Base-by-base conservation (phyloP, 2,797 vertebrate species). In the Leptodactylus fallax region DNA sequence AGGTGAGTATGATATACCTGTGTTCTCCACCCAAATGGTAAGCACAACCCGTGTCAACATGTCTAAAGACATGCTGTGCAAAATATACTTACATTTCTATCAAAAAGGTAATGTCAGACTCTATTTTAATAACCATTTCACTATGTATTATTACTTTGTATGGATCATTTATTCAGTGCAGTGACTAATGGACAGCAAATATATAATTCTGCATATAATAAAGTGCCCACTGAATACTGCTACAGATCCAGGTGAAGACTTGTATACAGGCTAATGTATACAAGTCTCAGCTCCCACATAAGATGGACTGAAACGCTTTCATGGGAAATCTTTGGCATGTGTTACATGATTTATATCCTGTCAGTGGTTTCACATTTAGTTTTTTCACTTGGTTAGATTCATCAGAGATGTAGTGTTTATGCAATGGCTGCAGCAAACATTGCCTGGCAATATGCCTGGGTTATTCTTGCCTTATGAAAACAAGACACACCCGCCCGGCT, bases 391-490 rank as follows among this genome's bases (percentile, higher is more conserved):
- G 21, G 51, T 65, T 67, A 45, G 25, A 88, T 83, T 84, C 51
- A 83, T 83, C 47, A 81, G 19, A 87, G 60, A 55, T 79, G 19
- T 19, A 84, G 21, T 89, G 47, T 78, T 86, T 77, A 81, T 81
- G 83, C 49, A 85, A 53, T 14, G 69, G 13, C 55, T 58, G 21
- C 49, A 81, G 83, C 58, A 81, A 85, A 85, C 45, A 85, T 67
- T 55, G 6, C 81, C 78, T 88, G 87, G 83, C 67, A 67, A 49
- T 13, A 51, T 65, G 21, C 79, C 84, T 21, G 49, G 83, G 49
- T 78, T 77, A 82, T 89, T 89, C 49, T 21, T 74, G 79, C 69
- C 51, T 78, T 78, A 51, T 49, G 76, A 88, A 88, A 86, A 89
- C 88, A 89, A 58, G 61, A 7, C 84, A 82, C 79, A 81, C 88